These are phyloP conservation scores for Bicyclus anynana DNA, from an alignment of 1,140 invertebrate species.

Conservation along the genomic window DNA sequence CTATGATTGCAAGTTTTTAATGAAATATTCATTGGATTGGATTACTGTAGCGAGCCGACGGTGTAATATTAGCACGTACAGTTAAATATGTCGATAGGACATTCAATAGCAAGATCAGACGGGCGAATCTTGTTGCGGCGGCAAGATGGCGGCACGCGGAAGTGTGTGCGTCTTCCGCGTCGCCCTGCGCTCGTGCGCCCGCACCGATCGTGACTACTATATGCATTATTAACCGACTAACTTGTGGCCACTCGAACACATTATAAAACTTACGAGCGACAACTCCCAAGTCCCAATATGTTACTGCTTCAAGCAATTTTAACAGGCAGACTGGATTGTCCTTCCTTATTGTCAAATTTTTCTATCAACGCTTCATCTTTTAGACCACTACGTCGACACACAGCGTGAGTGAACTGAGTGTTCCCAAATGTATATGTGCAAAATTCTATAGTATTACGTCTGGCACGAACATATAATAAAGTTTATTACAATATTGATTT, in stretches of 20 bases:
- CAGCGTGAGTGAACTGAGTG: too few relatives aligned
- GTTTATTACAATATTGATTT: too few relatives aligned
- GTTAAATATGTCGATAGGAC: constrained; percentile 32
- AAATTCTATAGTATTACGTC: too few relatives aligned
- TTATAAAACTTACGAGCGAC: constrained; percentile 23
- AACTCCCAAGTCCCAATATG: background rate
- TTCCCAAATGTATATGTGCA: too few relatives aligned
- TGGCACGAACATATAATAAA: too few relatives aligned
- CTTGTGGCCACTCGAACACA: constrained; percentile 29
- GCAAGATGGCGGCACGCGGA: constrained; percentile 73
- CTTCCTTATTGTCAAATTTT: too few relatives aligned
- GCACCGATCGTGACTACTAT: constrained; percentile 56
- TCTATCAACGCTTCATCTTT: too few relatives aligned
- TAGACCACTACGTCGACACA: too few relatives aligned
- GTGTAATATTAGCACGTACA: constrained; percentile 30
- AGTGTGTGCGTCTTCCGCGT: constrained; percentile 70
- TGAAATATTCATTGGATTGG: background rate
- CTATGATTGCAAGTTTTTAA: too few relatives aligned
- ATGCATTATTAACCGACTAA: constrained; percentile 56
- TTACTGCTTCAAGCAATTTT: too few relatives aligned
- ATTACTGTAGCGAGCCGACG: background rate
- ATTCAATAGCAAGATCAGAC: constrained; percentile 42
- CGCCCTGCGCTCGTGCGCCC: constrained; percentile 58
- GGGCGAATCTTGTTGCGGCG: constrained; percentile 62
- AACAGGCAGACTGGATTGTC: too few relatives aligned